Evolutionary conservation across 2,888 invertebrate genomes (phyloP).

Genomic region (Sarcophaga variegata): DNA sequence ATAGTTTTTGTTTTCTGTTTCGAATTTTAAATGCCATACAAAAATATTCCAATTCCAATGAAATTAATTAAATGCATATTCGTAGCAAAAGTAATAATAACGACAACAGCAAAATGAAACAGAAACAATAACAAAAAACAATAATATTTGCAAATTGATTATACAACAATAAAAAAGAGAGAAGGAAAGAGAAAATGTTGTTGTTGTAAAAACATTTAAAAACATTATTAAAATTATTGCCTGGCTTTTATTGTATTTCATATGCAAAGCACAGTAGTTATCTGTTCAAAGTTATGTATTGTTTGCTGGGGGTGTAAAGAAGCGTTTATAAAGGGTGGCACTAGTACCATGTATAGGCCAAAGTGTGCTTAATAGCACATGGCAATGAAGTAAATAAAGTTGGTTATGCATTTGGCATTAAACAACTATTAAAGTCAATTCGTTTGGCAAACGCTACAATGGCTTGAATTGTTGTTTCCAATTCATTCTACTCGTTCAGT

Average conservation of each 20-base stretch:
- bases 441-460: conserved; percentile 23
- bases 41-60: conserved; percentile 36
- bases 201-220: conserved; percentile 57
- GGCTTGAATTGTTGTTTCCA: conserved; percentile 21
- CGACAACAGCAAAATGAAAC: background rate
- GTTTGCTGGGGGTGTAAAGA: too few species aligned
- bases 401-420: conserved; percentile 14
- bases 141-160: conserved; percentile 48
- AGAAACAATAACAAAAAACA: conserved; percentile 1
- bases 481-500: too few species aligned
- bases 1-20: background rate
- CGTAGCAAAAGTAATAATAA: background rate
- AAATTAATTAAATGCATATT: conserved; percentile 58
- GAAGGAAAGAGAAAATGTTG: conserved; percentile 4
- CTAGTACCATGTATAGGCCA: background rate
- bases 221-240: conserved; percentile 51
- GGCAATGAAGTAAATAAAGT: background rate
- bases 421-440: conserved; percentile 33
- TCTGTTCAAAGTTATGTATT: background rate
- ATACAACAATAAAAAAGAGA: conserved; percentile 1
- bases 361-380: background rate
- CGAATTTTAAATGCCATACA: conserved; percentile 2
- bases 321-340: background rate
- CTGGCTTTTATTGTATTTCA: conserved; percentile 39
- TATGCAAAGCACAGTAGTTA: conserved; percentile 39